Base-by-base conservation (phyloP, 2,113 vertebrate genomes). In the Menidia beryllina region DNA sequence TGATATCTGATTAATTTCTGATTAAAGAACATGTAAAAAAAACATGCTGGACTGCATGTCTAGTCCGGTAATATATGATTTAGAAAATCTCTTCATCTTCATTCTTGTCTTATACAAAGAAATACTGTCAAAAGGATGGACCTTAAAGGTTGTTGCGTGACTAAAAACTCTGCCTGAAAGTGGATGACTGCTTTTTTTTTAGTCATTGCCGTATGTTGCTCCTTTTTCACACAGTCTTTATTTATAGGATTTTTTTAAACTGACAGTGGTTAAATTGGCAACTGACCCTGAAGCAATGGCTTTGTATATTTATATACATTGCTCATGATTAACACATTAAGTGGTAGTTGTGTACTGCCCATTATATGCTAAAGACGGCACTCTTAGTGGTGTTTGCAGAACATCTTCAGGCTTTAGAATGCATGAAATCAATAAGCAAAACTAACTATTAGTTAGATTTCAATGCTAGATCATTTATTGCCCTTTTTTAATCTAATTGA, bases 241-340 rank as follows among this genome's bases (percentile, higher is more conserved):
- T 78, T 51, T 75, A 45, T 48, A 49, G 45, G 48, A 62, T 52
- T 43, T 61, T 54, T 67, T 66, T 72, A 20, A 74, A 47, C 48
- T 25, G 65, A 64, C 69, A 6, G 3, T 56, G 70, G 55, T 72
- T 61, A 69, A 56, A 38, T 14, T 65, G 45, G 34, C 43, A 60
- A 43, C 64, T 39, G 20, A 5, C 53, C 58, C 51, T 20, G 39
- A 55, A 55, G 77, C 67, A 14, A 0, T 48, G 69, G 53, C 73
- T 57, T 63, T 64, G 69, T 68, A 11, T 54, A 55, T 60, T 54
- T n/a, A 66, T 56, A 26, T 23, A 34, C 53, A 43, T 23, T 21
- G 55, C 72, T 36, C 66, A 75, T 69, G n/a, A 60, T 27, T 84
- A 74, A 74, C 45, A 21, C 70, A 69, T 51, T 21, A 56, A 59